Conservation (phyloP, 2,888 invertebrate species). For the Flexamia atlantica region DNA sequence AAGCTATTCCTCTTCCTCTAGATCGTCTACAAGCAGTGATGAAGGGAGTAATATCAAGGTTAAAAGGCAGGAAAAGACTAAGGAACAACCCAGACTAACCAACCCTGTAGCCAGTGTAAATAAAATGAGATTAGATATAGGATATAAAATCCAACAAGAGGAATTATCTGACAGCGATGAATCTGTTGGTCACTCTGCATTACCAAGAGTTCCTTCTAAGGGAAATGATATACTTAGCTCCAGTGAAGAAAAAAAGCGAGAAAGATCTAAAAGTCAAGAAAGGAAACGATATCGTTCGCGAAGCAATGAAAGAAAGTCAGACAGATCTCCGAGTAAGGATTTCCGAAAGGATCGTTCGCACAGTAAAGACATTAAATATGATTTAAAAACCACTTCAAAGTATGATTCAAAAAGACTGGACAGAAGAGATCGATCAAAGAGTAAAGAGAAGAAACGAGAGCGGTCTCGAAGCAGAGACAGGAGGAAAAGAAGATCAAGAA, state of each 20-base stretch:
- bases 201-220: background rate
- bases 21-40: conserved; percentile 22
- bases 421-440: conserved; percentile 36
- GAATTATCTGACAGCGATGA: conserved; percentile 51
- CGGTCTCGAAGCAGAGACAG: conserved; percentile 55
- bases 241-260: background rate
- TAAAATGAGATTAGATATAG: conserved; percentile 51
- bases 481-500: conserved; percentile 17
- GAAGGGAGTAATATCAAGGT: conserved; percentile 24
- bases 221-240: conserved; percentile 3
- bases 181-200: background rate
- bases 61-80: conserved; percentile 26
- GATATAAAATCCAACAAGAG: conserved; percentile 53
- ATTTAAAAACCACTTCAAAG: conserved; percentile 4
- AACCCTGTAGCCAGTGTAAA: background rate
- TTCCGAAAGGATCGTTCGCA: conserved; percentile 30
- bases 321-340: conserved; percentile 34
- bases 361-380: conserved; percentile 35
- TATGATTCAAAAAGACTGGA: conserved; percentile 18
- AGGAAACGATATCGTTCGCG: conserved; percentile 24
- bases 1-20: conserved; percentile 39
- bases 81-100: background rate
- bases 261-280: conserved; percentile 22
- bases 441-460: conserved; percentile 56
- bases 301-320: conserved; percentile 13